Evolutionary conservation across 1,140 invertebrate genomes (phyloP).

Genomic region (Gonioctena quinquepunctata): DNA sequence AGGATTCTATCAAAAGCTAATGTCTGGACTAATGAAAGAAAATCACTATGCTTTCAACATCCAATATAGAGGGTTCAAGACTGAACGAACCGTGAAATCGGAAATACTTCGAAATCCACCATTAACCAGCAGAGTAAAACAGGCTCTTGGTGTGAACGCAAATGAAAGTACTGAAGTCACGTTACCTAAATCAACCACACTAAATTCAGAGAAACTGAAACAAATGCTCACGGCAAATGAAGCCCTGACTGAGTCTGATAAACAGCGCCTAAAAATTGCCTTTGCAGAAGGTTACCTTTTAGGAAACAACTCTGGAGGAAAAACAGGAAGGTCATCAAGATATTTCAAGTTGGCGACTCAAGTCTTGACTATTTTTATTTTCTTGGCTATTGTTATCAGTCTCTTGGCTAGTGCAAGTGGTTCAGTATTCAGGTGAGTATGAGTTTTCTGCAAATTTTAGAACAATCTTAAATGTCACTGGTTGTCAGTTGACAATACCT

Average conservation of each 20-base stretch:
- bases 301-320: slow-evolving; percentile 61
- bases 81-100: slow-evolving; percentile 68
- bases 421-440: slow-evolving; percentile 66
- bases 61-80: slow-evolving; percentile 74
- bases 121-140: slow-evolving; percentile 63
- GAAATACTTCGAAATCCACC: slow-evolving; percentile 73
- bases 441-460: slow-evolving; percentile 17
- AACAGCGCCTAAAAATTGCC: slow-evolving; percentile 79
- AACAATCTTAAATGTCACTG: neutral
- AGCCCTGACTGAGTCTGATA: slow-evolving; percentile 59
- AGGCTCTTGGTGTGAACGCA: slow-evolving; percentile 53
- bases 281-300: slow-evolving; percentile 90
- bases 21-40: slow-evolving; percentile 35
- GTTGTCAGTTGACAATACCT: neutral
- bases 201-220: slow-evolving; percentile 48
- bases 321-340: slow-evolving; percentile 67
- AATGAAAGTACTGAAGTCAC: slow-evolving; percentile 27
- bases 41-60: slow-evolving; percentile 58
- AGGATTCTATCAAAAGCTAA: slow-evolving; percentile 43
- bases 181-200: slow-evolving; percentile 21
- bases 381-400: slow-evolving; percentile 75
- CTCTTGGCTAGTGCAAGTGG: slow-evolving; percentile 73
- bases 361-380: slow-evolving; percentile 73
- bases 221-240: slow-evolving; percentile 48
- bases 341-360: slow-evolving; percentile 74